Evolutionary conservation across 92 coral and sea anemone genomes (phyloP).

Genomic region (Parazoanthus swiftii): DNA sequence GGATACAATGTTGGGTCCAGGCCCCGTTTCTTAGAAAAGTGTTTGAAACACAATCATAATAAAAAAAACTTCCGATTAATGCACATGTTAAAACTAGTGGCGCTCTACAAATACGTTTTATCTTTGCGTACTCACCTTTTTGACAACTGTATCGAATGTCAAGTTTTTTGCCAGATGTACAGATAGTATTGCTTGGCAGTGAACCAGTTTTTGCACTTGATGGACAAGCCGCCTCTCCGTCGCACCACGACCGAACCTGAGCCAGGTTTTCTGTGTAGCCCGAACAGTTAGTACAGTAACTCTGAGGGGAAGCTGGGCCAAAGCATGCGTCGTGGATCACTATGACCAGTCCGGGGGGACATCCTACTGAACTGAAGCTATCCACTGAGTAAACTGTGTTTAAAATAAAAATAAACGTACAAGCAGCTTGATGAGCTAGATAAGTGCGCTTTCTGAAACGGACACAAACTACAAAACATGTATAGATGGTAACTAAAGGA

Average conservation of each 20-base stretch:
- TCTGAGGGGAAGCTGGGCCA: neutral
- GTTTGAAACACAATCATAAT: no score
- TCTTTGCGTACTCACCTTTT: neutral
- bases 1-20: no score
- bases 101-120: no score
- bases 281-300: slow-evolving; percentile 4
- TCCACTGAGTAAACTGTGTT: slow-evolving; percentile 19
- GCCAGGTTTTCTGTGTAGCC: neutral
- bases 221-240: neutral
- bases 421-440: no score
- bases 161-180: slow-evolving; percentile 10
- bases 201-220: neutral
- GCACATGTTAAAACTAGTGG: no score
- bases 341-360: neutral
- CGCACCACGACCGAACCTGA: neutral
- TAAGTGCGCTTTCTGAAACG: no score
- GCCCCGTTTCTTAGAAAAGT: no score
- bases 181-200: neutral
- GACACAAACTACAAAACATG: no score
- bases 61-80: no score
- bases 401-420: no score
- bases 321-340: slow-evolving; percentile 33
- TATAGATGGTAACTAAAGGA: no score
- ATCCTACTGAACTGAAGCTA: neutral
- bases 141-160: slow-evolving; percentile 29